Evolutionary conservation across 2,797 vertebrate genomes (phyloP).

Genomic region (Strix occidentalis): DNA sequence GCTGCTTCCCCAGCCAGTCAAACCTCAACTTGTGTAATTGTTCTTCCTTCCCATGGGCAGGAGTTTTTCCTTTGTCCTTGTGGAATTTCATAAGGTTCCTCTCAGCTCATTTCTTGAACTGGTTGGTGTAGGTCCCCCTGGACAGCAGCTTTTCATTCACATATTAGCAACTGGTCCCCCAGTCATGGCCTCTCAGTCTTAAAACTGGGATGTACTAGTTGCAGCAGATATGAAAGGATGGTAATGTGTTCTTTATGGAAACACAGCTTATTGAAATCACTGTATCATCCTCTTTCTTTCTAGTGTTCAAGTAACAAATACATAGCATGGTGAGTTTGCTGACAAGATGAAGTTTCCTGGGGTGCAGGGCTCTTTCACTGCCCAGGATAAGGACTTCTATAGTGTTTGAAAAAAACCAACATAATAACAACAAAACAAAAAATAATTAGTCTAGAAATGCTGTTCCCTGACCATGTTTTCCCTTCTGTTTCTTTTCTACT

Average conservation of each 20-base stretch:
- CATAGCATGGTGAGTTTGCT: background rate
- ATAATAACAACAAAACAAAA: background rate
- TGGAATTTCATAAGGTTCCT: background rate
- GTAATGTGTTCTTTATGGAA: background rate
- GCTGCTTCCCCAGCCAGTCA: background rate
- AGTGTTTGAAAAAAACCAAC: background rate
- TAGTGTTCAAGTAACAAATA: background rate
- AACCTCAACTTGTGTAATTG: background rate
- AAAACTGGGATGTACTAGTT: background rate
- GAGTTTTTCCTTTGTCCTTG: background rate
- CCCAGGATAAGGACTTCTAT: background rate
- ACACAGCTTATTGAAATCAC: background rate
- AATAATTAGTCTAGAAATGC: background rate
- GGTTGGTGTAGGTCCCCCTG: background rate
- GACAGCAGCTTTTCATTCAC: background rate
- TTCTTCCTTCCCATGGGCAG: background rate
- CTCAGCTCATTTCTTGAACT: background rate
- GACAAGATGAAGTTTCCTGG: background rate
- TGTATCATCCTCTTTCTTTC: background rate
- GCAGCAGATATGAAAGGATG: background rate
- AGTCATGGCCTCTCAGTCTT: background rate
- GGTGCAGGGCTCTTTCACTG: background rate
- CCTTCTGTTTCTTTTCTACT: background rate
- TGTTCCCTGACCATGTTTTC: background rate
- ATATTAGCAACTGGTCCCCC: background rate